phyloP scores from a whole-genome alignment of 2,113 vertebrate species.

The Lampris megalopsis region DNA sequence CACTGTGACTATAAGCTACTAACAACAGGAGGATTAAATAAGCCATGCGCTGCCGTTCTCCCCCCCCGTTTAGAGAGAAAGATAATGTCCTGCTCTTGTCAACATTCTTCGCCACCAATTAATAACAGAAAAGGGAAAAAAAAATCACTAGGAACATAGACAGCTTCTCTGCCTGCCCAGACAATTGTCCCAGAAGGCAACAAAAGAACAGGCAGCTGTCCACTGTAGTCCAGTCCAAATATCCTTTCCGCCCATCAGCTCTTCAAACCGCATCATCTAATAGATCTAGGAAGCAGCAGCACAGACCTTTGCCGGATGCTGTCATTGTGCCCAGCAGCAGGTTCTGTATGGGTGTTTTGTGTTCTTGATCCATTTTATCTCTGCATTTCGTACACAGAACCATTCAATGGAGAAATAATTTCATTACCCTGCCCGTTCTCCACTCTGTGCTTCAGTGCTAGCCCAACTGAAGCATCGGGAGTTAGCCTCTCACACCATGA shows the following conservation, averaged over 20 bases:
- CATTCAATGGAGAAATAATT: constrained; percentile 7
- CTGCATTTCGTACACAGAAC: constrained; percentile 11
- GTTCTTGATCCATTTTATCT: constrained; percentile 5
- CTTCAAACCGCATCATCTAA: constrained; percentile 39
- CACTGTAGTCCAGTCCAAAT: background rate
- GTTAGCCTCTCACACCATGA: background rate
- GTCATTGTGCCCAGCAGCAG: constrained; percentile 31
- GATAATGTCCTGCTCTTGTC: background rate
- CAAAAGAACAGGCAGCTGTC: background rate
- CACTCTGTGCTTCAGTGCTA: background rate
- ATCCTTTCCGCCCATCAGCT: constrained; percentile 30
- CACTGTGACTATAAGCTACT: constrained; percentile 3
- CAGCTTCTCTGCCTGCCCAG: background rate
- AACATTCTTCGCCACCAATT: background rate
- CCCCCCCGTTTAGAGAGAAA: background rate
- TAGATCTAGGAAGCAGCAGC: constrained; percentile 9
- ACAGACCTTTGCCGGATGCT: constrained; percentile 47
- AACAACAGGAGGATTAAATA: background rate
- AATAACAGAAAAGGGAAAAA: background rate
- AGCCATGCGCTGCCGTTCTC: no score
- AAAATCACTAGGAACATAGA: background rate
- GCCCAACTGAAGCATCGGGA: background rate
- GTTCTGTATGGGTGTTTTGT: constrained; percentile 11
- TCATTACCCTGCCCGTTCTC: constrained; percentile 1
- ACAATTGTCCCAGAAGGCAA: constrained; percentile 9